A percentile compares a stretch with the other conserved stretches of the same genome.
These are phyloP conservation scores for Aleiodes alternator DNA, from an alignment of 2,888 invertebrate species.

Conservation along the genomic window DNA sequence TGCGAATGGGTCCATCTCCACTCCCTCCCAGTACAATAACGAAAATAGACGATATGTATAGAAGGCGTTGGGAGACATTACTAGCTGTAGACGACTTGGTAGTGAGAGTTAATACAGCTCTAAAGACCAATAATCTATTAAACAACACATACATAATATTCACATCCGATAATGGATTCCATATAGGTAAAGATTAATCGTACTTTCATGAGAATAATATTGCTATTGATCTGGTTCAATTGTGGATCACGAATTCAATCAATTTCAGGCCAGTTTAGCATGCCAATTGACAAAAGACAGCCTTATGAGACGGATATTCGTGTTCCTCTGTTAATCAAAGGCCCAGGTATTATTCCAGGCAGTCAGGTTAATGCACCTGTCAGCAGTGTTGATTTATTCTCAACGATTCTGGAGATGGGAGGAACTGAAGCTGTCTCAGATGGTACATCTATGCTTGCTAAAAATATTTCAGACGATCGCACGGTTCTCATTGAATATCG, in stretches of 20 bases:
- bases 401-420: constrained; percentile 87
- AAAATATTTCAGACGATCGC: constrained; percentile 73
- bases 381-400: constrained; percentile 88
- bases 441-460: constrained; percentile 62
- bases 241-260: neutral
- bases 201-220: neutral
- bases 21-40: constrained; percentile 79
- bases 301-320: constrained; percentile 93
- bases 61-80: constrained; percentile 86
- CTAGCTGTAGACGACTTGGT: constrained; percentile 93
- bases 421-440: constrained; percentile 77
- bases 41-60: constrained; percentile 83
- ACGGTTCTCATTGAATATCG: constrained; percentile 87
- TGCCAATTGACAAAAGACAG: constrained; percentile 92
- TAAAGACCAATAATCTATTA: constrained; percentile 78
- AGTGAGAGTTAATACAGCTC: constrained; percentile 78
- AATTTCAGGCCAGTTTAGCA: constrained; percentile 87
- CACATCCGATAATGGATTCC: constrained; percentile 94
- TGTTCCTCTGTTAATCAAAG: constrained; percentile 88
- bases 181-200: constrained; percentile 80
- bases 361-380: constrained; percentile 78
- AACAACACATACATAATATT: constrained; percentile 88
- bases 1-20: constrained; percentile 82
- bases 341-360: constrained; percentile 81
- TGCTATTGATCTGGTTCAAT: constrained; percentile 8